Base-by-base conservation (phyloP, 2,113 vertebrate species). In the Ibidorhyncha struthersii region DNA sequence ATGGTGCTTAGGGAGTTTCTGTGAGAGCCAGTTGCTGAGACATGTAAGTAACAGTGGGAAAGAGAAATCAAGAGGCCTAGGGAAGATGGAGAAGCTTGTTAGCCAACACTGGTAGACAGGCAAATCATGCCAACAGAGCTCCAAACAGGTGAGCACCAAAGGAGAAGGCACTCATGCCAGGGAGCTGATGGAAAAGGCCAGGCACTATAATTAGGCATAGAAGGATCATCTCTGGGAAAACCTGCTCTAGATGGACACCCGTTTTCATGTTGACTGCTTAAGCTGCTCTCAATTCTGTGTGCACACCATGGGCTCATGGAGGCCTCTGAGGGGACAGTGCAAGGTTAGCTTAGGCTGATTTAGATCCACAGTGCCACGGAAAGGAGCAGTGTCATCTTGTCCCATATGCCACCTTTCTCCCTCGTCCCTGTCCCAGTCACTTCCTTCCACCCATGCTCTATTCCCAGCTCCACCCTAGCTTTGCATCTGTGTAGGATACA, bases 381-480 rank as follows among this genome's bases (percentile, higher is more conserved):
- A 89, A 74, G n/a, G 14, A 81, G 53, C 61, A 78, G 14, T 34
- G 16, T 50, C 43, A 18, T n/a, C 12, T 34, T 40, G 56, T 61
- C 77, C 73, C 19, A 32, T 27, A 40, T 56, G 34, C 3, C 34
- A 87, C 34, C 12, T 36, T 93, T 82, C 18, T 87, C 43, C 43
- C 30, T 88, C 34, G 43, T 36, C 49, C 34, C 40, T 87, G 83
- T 82, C 86, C 86, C 55, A 84, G 19, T 41, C 30, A 40, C 81
- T 84, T 92, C 49, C 59, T 89, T 95, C 70, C 62, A 87, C 40
- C 43, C 70, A n/a, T 87, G 52, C 81, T 94, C 65, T 95, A 72
- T 96, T 96, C 93, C 93, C 78, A 94, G 84, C 61, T 87, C 87
- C 84, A 43, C 87, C 91, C 70, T 63, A 90, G 66, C 89, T 96